Base-by-base conservation (phyloP, 2,797 vertebrate genomes). In the Acanthornis magna region DNA sequence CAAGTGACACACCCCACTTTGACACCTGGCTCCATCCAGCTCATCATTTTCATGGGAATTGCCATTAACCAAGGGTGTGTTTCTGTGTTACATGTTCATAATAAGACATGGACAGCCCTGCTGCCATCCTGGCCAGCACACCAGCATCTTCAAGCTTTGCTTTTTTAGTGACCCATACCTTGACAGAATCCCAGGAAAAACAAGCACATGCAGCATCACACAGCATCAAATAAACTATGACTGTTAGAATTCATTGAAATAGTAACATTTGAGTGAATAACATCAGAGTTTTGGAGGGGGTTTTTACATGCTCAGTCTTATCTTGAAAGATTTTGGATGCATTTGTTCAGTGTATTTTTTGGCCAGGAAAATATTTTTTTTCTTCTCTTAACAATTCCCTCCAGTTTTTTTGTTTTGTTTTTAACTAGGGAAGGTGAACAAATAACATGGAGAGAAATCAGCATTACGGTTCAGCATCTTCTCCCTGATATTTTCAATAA, bases 131-230 rank as follows among this genome's bases (percentile, higher is more conserved):
- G 36, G 58, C 54, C 89, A 88, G 61, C 29, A 27, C 2, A 3
- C 8, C 22, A 1, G 10, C 10, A 6, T 27, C 61, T 79, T 16
- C 67, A 58, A 70, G 43, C 40, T 53, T 68, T 83, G 85, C 20
- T 84, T 88, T 53, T 54, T 67, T 32, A 53, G 38, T 61, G 72
- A 71, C 32, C 73, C 19, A 2, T 50, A 67, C 40, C 55, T 93
- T 57, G 65, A 89, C 47, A 65, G 38, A 16, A 53, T 45, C 88
- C 72, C 79, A 80, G 79, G 47, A 65, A 89, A 94, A 95, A 91
- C 54, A 79, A 80, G 40, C 55, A 30, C 3, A 82, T 32, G 53
- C 82, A 74, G 82, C 84, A 55, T 53, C 75, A 71, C 53, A 14
- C 25, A n/a, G 26, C 27, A 13, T 72, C 65, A 67, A 72, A 88